A percentile compares a stretch with the other conserved stretches of the same genome.
phyloP scores from a whole-genome alignment of 2,113 vertebrate genomes.

The Hystrix brachyura region DNA sequence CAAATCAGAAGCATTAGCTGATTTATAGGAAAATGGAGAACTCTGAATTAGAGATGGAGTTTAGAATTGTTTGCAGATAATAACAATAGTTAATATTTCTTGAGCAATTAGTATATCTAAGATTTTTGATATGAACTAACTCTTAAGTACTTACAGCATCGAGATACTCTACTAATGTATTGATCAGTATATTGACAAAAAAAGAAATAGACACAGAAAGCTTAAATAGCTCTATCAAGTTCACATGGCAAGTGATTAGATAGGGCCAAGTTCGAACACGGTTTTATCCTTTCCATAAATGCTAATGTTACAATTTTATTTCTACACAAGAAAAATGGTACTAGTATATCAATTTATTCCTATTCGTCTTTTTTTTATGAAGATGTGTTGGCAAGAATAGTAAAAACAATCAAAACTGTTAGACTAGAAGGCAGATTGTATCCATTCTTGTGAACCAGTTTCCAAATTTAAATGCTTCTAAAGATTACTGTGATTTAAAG shows the following conservation, averaged over 20 bases:
- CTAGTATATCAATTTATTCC: background rate
- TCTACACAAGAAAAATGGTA: background rate
- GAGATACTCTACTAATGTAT: background rate
- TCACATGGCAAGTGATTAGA: background rate
- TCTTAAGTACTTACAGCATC: background rate
- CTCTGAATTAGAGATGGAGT: background rate
- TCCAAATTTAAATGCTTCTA: constrained; percentile 92
- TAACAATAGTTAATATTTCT: constrained; percentile 26
- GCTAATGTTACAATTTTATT: background rate
- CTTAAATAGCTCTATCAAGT: background rate
- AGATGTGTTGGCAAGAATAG: constrained; percentile 91
- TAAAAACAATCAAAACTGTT: constrained; percentile 90
- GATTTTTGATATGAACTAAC: constrained; percentile 1
- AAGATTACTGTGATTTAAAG: constrained; percentile 94
- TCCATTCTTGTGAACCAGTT: constrained; percentile 93
- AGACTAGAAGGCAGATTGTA: constrained; percentile 93
- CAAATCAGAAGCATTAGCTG: constrained; percentile 26
- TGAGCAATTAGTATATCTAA: constrained; percentile 18
- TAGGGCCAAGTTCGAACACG: background rate
- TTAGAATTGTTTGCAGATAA: background rate
- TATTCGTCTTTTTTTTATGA: constrained; percentile 81
- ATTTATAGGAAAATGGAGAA: background rate
- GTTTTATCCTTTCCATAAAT: background rate
- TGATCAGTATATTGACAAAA: background rate
- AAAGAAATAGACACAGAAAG: background rate